Percentiles rank a stretch among this genome's conserved stretches.
These are phyloP conservation scores for Drosophila gunungcola DNA, from an alignment of 1,140 invertebrate genomes.

Conservation along the genomic window DNA sequence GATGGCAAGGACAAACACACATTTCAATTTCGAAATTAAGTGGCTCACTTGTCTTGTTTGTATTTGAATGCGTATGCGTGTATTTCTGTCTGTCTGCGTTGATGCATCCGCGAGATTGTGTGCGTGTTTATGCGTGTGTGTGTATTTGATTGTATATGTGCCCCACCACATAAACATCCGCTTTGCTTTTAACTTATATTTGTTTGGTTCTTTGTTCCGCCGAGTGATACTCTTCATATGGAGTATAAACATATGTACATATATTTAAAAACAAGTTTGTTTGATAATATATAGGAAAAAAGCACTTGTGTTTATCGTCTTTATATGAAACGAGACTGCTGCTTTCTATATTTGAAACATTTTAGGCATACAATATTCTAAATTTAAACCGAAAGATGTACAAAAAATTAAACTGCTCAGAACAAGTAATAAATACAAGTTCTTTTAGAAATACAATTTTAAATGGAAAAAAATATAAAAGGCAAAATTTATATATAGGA, in stretches of 20 bases:
- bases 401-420: too few species aligned
- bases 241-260: neutral
- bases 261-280: too few species aligned
- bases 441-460: too few species aligned
- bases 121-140: slow-evolving; percentile 20
- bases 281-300: too few species aligned
- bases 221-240: slow-evolving; percentile 2
- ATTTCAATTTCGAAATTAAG: slow-evolving; percentile 82
- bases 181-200: slow-evolving; percentile 53
- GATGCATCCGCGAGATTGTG: slow-evolving; percentile 8
- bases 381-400: too few species aligned
- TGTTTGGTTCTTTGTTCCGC: slow-evolving; percentile 31
- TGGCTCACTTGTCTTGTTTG: slow-evolving; percentile 73
- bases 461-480: too few species aligned
- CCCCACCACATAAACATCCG: slow-evolving; percentile 65
- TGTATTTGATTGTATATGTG: slow-evolving; percentile 30
- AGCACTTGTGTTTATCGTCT: too few species aligned
- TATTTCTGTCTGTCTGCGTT: slow-evolving; percentile 28
- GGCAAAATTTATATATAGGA: too few species aligned
- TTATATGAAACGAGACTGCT: too few species aligned
- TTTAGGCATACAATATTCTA: neutral
- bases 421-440: too few species aligned
- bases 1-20: slow-evolving; percentile 49
- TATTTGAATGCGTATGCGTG: slow-evolving; percentile 39
- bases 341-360: neutral